Base-by-base conservation (phyloP, 2,797 vertebrate species). In the Centroberyx gerrardi region DNA sequence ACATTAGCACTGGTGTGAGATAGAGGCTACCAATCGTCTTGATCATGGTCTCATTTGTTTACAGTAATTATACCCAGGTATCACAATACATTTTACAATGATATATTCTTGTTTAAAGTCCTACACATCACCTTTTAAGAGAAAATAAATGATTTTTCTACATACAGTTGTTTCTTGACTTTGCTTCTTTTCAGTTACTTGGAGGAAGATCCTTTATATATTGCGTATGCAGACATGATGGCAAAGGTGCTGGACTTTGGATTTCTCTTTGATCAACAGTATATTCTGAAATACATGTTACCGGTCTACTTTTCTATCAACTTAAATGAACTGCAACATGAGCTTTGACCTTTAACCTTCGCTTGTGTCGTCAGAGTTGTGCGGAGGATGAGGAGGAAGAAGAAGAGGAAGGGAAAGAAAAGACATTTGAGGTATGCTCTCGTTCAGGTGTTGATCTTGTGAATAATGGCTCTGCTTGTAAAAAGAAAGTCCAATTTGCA, bases 201-300 rank as follows among this genome's bases (percentile, higher is more conserved):
- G 91, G 98, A 98, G 87, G 95, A 96, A 63, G 98, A 99, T 87
- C 95, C 96, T 76, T 93, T 99, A 74, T 99, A 99, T 75, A 98
- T 97, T 68, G 97, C 98, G 2, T 99, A 99, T 87, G 97, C 98
- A 74, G 97, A 98, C 84, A 99, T 99, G 97, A 99, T 99, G 98
- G 98, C 97, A 92, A 99, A 99, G 97, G 98, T 98, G 95, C 74
- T n/a, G 2, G 56, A 29, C 31, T 42, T 13, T 3, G 9, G 6
- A 27, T 31, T 14, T 36, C 3, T 31, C 44, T 2, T 6, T 46
- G 27, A 51, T 36, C 9, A 38, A 22, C 42, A 14, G 14, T 44
- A 3, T 44, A 14, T 13, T 44, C 42, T 44, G 42, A 44, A 44
- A 44, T 3, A 13, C 42, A 13, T 14, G 12, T 42, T 42, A 12